Evolutionary conservation across 2,797 vertebrate species (phyloP).

Genomic region (Myripristis jacobus): DNA sequence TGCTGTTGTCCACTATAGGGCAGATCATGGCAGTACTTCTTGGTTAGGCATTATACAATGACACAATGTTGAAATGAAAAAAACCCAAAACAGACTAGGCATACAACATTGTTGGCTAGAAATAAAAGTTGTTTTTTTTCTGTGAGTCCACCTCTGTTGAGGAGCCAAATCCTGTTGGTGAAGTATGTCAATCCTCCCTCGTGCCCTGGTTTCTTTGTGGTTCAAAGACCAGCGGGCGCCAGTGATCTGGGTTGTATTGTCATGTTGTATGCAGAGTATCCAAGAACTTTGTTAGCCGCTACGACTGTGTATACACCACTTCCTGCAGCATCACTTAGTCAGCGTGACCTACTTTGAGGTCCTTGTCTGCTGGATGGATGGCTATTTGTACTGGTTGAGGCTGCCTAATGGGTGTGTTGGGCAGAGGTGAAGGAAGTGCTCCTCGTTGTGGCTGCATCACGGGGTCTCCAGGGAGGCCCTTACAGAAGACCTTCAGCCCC

Average conservation of each 20-base stretch:
- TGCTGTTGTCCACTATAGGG: constrained; percentile 47
- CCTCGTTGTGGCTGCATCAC: constrained; percentile 18
- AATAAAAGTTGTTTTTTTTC: not conserved
- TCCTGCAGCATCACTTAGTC: not conserved
- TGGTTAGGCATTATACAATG: constrained; percentile 5
- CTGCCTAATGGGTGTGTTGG: constrained; percentile 49
- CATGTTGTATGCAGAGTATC: constrained; percentile 19
- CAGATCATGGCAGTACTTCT: constrained; percentile 51
- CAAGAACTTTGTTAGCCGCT: not conserved
- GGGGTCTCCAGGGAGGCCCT: constrained; percentile 55
- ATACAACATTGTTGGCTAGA: constrained; percentile 27
- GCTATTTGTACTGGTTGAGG: constrained; percentile 33
- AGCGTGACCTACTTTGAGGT: constrained; percentile 20
- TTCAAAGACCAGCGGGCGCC: not conserved
- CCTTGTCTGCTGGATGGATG: constrained; percentile 15
- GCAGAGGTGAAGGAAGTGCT: constrained; percentile 18
- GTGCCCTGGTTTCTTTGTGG: constrained; percentile 30
- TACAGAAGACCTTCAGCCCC: constrained; percentile 32
- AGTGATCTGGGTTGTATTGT: constrained; percentile 13
- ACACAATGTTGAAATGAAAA: constrained; percentile 32
- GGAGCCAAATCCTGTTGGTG: constrained; percentile 29
- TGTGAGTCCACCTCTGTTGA: constrained; percentile 20
- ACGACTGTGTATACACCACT: not conserved
- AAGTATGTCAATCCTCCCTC: constrained; percentile 44
- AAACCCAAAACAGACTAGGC: constrained; percentile 17